A percentile compares a stretch with the other conserved stretches of the same genome.
phyloP scores from a whole-genome alignment of 2,113 vertebrate genomes.

The Tychaedon coryphoeus region DNA sequence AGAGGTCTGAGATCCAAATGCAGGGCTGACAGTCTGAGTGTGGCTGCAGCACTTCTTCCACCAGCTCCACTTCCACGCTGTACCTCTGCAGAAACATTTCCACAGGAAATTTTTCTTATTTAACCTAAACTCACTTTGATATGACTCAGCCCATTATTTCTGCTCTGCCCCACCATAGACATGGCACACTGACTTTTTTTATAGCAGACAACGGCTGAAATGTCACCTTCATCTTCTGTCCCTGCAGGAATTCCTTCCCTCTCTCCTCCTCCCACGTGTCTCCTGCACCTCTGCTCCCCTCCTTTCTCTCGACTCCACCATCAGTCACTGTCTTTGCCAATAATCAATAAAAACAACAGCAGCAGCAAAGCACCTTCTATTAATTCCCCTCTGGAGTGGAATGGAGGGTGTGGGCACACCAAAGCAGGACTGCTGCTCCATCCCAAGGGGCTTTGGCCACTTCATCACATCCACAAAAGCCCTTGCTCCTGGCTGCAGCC shows the following conservation, averaged over 20 bases:
- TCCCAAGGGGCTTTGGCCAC: background rate
- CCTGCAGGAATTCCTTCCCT: background rate
- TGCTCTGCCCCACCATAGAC: background rate
- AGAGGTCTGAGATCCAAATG: background rate
- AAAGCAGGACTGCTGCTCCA: background rate
- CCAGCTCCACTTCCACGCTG: background rate
- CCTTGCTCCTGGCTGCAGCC: background rate
- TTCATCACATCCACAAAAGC: background rate
- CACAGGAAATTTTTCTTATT: background rate
- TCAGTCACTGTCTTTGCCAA: background rate
- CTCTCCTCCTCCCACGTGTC: background rate
- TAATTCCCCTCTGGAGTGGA: background rate
- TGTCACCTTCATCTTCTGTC: background rate
- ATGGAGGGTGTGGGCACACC: background rate
- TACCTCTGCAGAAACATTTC: background rate
- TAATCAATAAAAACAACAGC: background rate
- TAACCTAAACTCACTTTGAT: background rate
- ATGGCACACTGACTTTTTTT: background rate
- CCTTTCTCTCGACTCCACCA: background rate
- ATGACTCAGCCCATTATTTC: background rate
- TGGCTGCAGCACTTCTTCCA: background rate
- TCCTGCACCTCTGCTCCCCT: background rate
- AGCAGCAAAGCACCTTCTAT: background rate
- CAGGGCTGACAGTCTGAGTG: background rate
- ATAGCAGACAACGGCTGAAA: background rate